phyloP scores from a whole-genome alignment of 2,888 invertebrate species.

The Netelia melanura region DNA sequence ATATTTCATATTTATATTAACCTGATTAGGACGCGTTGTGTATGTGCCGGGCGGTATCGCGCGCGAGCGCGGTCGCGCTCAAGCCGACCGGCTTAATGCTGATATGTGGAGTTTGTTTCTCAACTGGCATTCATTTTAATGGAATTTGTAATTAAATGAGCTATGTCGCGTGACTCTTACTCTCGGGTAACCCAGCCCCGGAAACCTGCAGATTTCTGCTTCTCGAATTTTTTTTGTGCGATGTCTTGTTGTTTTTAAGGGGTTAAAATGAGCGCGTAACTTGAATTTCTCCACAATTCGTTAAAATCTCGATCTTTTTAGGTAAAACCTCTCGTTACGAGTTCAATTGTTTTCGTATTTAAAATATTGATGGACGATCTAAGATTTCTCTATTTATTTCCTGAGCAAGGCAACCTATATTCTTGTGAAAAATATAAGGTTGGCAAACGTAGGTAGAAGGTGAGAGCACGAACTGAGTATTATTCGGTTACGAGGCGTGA shows the following conservation, averaged over 20 bases:
- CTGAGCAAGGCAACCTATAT: background rate
- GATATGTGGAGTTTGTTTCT: conserved; percentile 85
- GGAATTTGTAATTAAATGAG: conserved; percentile 85
- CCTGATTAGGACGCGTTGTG: conserved; percentile 84
- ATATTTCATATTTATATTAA: conserved; percentile 85
- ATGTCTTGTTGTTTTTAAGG: conserved; percentile 49
- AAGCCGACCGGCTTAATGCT: conserved; percentile 82
- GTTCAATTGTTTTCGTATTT: background rate
- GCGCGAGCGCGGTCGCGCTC: conserved; percentile 50
- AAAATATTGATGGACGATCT: background rate
- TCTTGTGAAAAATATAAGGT: conserved; percentile 74
- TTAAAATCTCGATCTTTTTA: background rate
- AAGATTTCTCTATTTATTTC: background rate
- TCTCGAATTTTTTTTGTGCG: conserved; percentile 43
- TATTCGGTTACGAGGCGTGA: conserved; percentile 83
- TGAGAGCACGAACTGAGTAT: conserved; percentile 72
- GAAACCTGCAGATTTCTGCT: conserved; percentile 23
- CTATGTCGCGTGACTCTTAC: conserved; percentile 78
- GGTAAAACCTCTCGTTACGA: background rate
- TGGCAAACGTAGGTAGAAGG: conserved; percentile 60
- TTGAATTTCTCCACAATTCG: conserved; percentile 26
- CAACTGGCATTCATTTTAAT: conserved; percentile 85
- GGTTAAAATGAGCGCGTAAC: conserved; percentile 5
- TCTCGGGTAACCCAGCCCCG: conserved; percentile 49
- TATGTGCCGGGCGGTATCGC: conserved; percentile 38